A percentile compares a stretch with the other conserved stretches of the same genome.
phyloP scores from a whole-genome alignment of 1,140 invertebrate genomes.

The Galleria mellonella region DNA sequence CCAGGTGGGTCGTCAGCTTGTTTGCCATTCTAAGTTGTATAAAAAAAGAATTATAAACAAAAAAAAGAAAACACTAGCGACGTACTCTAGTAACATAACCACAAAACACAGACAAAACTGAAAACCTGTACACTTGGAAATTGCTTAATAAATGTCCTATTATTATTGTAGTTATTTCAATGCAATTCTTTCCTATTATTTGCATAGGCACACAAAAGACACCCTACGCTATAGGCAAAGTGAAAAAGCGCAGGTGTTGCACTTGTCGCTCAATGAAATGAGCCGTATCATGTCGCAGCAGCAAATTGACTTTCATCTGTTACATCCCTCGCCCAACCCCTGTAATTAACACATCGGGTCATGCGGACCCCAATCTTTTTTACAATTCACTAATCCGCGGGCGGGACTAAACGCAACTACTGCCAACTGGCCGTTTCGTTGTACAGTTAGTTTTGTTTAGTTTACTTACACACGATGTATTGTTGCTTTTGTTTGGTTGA shows the following conservation, averaged over 20 bases:
- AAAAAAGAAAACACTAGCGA: too few relatives aligned
- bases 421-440: conserved; percentile 19
- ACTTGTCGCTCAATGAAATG: conserved; percentile 72
- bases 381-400: conserved; percentile 69
- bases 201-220: conserved; percentile 27
- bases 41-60: too few relatives aligned
- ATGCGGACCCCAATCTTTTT: conserved; percentile 55
- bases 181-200: too few relatives aligned
- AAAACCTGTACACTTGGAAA: too few relatives aligned
- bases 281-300: conserved; percentile 74
- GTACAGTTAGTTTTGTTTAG: conserved; percentile 30
- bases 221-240: conserved; percentile 34
- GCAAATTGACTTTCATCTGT: conserved; percentile 74
- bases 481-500: conserved; percentile 6
- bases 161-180: too few relatives aligned
- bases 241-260: conserved; percentile 66
- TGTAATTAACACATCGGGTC: conserved; percentile 73
- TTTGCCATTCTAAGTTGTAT: too few relatives aligned
- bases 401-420: conserved; percentile 55
- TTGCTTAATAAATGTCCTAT: too few relatives aligned
- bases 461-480: conserved; percentile 26
- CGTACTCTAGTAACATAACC: too few relatives aligned
- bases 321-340: conserved; percentile 55
- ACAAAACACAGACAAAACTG: too few relatives aligned
- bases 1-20: too few relatives aligned